These are phyloP conservation scores for Protobothrops flavoviridis DNA, from an alignment of 2,113 vertebrate species.

Conservation along the genomic window DNA sequence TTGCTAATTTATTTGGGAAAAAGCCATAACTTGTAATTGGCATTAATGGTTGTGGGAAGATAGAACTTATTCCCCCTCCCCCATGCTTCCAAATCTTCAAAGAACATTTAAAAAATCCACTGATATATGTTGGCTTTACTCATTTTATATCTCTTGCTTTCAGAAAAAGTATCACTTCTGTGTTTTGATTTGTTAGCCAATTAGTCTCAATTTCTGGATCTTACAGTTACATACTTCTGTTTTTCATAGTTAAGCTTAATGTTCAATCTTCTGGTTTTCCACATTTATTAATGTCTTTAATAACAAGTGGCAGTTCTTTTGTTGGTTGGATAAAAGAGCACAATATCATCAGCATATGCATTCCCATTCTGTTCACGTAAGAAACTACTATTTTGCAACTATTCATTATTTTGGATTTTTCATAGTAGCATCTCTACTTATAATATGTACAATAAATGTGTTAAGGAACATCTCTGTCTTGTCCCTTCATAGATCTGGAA, in stretches of 20 bases:
- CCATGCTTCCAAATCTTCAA: not conserved
- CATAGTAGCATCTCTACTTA: not conserved
- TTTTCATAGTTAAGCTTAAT: not conserved
- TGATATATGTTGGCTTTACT: not conserved
- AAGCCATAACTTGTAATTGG: no score
- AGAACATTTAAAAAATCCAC: not conserved
- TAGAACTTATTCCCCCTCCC: no score
- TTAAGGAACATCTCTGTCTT: not conserved
- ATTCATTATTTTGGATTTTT: not conserved
- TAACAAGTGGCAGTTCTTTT: not conserved
- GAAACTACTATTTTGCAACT: not conserved
- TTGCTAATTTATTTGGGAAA: not conserved
- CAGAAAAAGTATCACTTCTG: not conserved
- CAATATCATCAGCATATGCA: not conserved
- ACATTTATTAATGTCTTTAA: not conserved
- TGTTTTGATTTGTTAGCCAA: not conserved
- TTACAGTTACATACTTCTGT: not conserved
- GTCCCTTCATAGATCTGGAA: not conserved
- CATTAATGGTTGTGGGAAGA: no score
- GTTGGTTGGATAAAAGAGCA: not conserved
- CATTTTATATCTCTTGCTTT: not conserved
- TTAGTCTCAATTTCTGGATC: not conserved
- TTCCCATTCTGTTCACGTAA: not conserved
- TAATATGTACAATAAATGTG: not conserved
- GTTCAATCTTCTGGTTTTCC: not conserved